Base-by-base conservation (phyloP, 2,113 vertebrate species). In the Porphyrio hochstetteri region DNA sequence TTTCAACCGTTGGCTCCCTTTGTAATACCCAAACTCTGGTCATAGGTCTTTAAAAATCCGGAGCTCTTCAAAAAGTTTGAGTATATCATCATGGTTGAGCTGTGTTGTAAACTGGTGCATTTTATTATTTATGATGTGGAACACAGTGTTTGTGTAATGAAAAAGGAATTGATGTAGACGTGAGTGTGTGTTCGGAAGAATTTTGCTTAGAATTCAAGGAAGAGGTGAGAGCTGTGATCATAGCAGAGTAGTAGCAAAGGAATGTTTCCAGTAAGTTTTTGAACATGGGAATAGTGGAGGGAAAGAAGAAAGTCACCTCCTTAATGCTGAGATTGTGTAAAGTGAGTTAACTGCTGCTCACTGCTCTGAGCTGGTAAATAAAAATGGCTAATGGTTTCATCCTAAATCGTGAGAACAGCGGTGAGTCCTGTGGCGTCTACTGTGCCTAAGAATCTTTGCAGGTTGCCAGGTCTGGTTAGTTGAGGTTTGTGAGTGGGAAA, bases 71-170 rank as follows among this genome's bases (percentile, higher is more conserved):
- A 3, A 36, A 28, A 59, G 16, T 24, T 59, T 20, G 24, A 75
- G 16, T 11, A 15, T 13, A 9, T 61, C 6, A 7, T 65, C 7
- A 7, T 5, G 11, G 67, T 57, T 46, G 60, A 74, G 23, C 40
- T 84, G 40, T 63, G 40, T 36, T 61, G 67, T 38, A 61, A 46
- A 59, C 27, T 38, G 50, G 8, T 40, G 14, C 20, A 3, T 50
- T 68, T 89, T 61, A 33, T n/a, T 53, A 8, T 29, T 48, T 55
- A 11, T 21, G 50, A 13, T 15, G 31, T 23, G 50, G 35, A 76
- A 15, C 10, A 23, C 13, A 7, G 13, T 10, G 10, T 52, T 33
- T 50, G 3, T 0, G 1, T 46, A 18, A 28, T 3, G 38, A 24
- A 72, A 44, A 42, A 57, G 33, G 1, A 48, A 7, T 75, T 0